Evolutionary conservation across 2,888 invertebrate species (phyloP), one percentile per base, ranked within the genome.

Genomic region (Anthoptus insignis): DNA sequence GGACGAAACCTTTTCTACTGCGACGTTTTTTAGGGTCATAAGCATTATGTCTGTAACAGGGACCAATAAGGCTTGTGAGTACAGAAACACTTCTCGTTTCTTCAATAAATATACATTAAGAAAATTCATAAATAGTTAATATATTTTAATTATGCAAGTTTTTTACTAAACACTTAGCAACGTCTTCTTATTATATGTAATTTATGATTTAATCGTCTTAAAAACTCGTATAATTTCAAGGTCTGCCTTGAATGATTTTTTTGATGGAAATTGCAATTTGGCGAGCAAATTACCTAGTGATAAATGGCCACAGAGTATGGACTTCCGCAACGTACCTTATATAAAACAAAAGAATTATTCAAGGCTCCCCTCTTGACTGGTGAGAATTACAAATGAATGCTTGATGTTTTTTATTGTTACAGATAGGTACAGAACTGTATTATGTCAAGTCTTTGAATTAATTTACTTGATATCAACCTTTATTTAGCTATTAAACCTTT

Each of bases 311-410:
- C 21, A 13, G 2, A 39, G 19, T 11, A 24, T 39, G 29, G 16
- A 37, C 24, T 54, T 54, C 54, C 21, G 39, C 16, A 16, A 39
- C 5, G 21, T 34, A 54, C 54, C 54, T 54, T 39, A 37, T 24
- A 39, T 14, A 39, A 54, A 54, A 54, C 54, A 54, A 54, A 54
- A 11, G 39, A 24, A 39, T 21, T 4, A 39, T 37, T 14, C 54
- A 54, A 54, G 54, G 54, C 16, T 39, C 54, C 7, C n/a, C n/a
- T 39, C 24, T 37, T 14, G 37, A 22, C 24, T 22, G 21, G 22
- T 45, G 42, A 42, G 42, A 42, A 42, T 45, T 22, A 45, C 22
- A 22, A 22, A 22, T 42, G 16, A n/a, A 16, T 13, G 13, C 42
- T 39, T 6, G 6, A 16, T 3, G 1, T 45, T 45, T n/a, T n/a